These are phyloP conservation scores for Drosophila littoralis DNA, from an alignment of 1,140 invertebrate genomes.

Conservation along the genomic window DNA sequence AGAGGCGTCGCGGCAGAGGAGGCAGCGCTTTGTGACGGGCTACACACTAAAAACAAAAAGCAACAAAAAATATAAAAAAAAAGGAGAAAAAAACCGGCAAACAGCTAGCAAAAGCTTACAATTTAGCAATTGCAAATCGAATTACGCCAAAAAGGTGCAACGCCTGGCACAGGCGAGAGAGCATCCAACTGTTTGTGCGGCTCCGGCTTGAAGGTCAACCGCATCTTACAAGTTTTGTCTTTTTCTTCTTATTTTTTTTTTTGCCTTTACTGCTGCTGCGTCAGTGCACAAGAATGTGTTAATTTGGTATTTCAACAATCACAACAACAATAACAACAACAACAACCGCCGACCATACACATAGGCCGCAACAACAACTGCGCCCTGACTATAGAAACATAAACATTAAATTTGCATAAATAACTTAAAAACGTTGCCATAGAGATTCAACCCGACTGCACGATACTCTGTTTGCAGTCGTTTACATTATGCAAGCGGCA, in stretches of 20 bases:
- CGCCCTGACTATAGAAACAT: conserved; percentile 29
- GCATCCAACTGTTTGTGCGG: conserved; percentile 11
- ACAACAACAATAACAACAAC: conserved; percentile 6
- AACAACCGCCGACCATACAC: conserved; percentile 12
- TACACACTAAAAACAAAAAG: not conserved
- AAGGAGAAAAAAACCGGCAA: conserved; percentile 5
- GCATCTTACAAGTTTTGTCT: conserved; percentile 69
- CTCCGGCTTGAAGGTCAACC: conserved; percentile 63
- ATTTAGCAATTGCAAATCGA: conserved; percentile 56
- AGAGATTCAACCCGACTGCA: not conserved
- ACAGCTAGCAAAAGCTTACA: conserved; percentile 25
- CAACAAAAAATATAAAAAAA: not conserved
- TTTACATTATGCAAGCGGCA: no score
- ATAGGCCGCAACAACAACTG: conserved; percentile 11
- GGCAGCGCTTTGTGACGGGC: conserved; percentile 13
- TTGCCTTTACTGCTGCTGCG: conserved; percentile 32
- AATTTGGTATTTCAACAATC: conserved; percentile 62
- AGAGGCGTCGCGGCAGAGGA: not conserved
- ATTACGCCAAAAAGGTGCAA: conserved; percentile 39
- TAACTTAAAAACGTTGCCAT: conserved; percentile 31
- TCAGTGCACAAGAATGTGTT: conserved; percentile 73
- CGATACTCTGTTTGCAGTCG: conserved; percentile 4
- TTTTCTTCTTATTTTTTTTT: conserved; percentile 4
- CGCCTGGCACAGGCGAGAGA: not conserved
- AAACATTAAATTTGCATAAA: conserved; percentile 61